phyloP scores from a whole-genome alignment of 1,140 invertebrate genomes.

The Orius laevigatus region DNA sequence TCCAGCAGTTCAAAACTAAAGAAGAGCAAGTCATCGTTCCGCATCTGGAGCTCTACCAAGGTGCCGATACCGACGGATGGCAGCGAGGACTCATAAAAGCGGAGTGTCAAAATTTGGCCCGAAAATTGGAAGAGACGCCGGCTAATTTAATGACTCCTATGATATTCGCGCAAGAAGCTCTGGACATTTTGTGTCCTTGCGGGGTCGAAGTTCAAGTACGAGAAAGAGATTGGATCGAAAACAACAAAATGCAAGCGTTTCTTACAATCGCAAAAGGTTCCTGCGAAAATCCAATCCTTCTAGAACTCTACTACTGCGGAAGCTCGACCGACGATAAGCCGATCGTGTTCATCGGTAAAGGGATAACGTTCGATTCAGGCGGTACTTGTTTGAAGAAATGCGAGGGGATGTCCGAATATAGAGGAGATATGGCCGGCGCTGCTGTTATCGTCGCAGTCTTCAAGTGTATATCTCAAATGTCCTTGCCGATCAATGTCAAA shows the following conservation, averaged over 20 bases:
- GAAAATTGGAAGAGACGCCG: conserved; percentile 42
- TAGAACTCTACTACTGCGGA: conserved; percentile 22
- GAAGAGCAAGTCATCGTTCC: conserved; percentile 7
- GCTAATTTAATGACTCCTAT: conserved; percentile 47
- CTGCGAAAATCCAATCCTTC: conserved; percentile 39
- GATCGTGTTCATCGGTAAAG: conserved; percentile 33
- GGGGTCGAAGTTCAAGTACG: conserved; percentile 24
- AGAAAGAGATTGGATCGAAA: conserved; percentile 29
- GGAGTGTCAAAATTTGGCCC: conserved; percentile 42
- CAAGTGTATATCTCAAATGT: conserved; percentile 32
- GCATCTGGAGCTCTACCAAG: conserved; percentile 16
- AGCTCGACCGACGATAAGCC: conserved; percentile 28
- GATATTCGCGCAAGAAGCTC: conserved; percentile 32
- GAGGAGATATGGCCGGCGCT: conserved; percentile 54
- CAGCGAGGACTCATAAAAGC: conserved; percentile 35
- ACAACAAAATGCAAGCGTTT: conserved; percentile 43
- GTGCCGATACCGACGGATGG: conserved; percentile 33
- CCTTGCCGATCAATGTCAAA: conserved; percentile 37
- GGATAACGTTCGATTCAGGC: conserved; percentile 48
- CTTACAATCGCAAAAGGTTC: conserved; percentile 42
- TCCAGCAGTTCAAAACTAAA: conserved; percentile 34
- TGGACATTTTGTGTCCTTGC: conserved; percentile 17
- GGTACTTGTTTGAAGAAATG: conserved; percentile 43
- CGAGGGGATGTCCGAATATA: conserved; percentile 40
- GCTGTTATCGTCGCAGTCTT: conserved; percentile 38